Percentiles rank a stretch among this genome's conserved stretches.
These are phyloP conservation scores for Tillus elongatus DNA, from an alignment of 2,888 invertebrate genomes.

Conservation along the genomic window DNA sequence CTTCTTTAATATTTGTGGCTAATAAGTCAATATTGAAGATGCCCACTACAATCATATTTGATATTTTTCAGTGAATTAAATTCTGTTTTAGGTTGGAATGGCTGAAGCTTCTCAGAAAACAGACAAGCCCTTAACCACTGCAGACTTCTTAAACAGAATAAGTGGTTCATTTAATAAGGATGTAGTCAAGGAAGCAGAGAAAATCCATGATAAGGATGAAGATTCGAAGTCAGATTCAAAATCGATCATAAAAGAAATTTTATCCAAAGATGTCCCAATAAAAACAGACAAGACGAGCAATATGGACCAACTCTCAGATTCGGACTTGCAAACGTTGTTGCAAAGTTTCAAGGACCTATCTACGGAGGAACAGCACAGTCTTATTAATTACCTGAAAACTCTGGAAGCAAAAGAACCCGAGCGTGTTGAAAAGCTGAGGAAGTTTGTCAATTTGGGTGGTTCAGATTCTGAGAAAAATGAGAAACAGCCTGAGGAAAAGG, in stretches of 20 bases:
- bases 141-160: conserved; percentile 42
- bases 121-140: conserved; percentile 46
- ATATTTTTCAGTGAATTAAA: too few relatives aligned
- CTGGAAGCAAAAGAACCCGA: conserved; percentile 66
- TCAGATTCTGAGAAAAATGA: conserved; percentile 16
- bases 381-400: conserved; percentile 74
- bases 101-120: conserved; percentile 50
- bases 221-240: conserved; percentile 17
- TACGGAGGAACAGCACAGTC: conserved; percentile 71
- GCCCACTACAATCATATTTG: too few relatives aligned
- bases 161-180: too few relatives aligned
- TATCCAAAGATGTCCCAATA: conserved; percentile 12
- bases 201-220: conserved; percentile 18
- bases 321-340: conserved; percentile 67
- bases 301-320: conserved; percentile 70
- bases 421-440: conserved; percentile 67
- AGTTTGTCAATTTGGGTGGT: conserved; percentile 59
- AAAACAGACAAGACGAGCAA: conserved; percentile 21
- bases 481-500: conserved; percentile 6
- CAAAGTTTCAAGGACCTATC: conserved; percentile 75
- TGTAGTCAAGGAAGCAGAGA: conserved; percentile 8
- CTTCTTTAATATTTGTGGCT: too few relatives aligned
- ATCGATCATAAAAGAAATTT: conserved; percentile 10
- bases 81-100: conserved; percentile 49
- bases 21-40: too few relatives aligned